Evolutionary conservation across 2,113 vertebrate genomes (phyloP), one percentile per base, ranked within the genome.

Genomic region (Microcebus murinus): DNA sequence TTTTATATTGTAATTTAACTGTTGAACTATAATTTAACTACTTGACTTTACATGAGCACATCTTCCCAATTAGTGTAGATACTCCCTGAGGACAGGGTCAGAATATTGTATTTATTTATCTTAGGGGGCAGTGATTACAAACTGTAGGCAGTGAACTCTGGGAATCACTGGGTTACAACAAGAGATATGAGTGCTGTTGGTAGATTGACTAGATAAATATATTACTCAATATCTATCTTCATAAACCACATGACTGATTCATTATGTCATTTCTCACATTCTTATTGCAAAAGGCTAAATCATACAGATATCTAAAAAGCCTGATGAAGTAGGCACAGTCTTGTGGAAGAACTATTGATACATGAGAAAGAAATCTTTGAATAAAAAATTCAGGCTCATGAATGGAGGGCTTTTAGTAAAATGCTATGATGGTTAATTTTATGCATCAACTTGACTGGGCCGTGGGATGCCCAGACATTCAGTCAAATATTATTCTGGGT

Each of bases 261-360:
- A 67, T 45, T 70, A 82, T 81, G 52, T 95, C 52, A 95, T 83
- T 79, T 83, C 25, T 88, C 42, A 48, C 55, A 84, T 21, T 85
- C 18, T 88, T 67, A 50, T 81, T 68, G 79, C 82, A 81, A 94
- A 90, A 89, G 71, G 42, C 77, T 91, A 94, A 91, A 94, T 74
- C 42, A 70, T 23, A 67, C 10, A 76, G 20, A 17, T 70, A 74
- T 88, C 31, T 15, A 67, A 84, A 93, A 81, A 95, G 55, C 27
- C 15, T n/a, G 15, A 52, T 63, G 48, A 90, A 70, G 42, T 11
- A 81, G 42, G 27, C 57, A 91, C 34, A 85, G 48, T 74, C 59
- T 85, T 81, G 14, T 23, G 63, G 74, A 86, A 79, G 59, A 90
- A 82, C 50, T 94, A 70, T 2, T 88, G n/a, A 88, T 27, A 59